A percentile compares a stretch with the other conserved stretches of the same genome.
These are phyloP conservation scores for Desmodus rotundus DNA, from an alignment of 2,113 vertebrate genomes.

Conservation along the genomic window DNA sequence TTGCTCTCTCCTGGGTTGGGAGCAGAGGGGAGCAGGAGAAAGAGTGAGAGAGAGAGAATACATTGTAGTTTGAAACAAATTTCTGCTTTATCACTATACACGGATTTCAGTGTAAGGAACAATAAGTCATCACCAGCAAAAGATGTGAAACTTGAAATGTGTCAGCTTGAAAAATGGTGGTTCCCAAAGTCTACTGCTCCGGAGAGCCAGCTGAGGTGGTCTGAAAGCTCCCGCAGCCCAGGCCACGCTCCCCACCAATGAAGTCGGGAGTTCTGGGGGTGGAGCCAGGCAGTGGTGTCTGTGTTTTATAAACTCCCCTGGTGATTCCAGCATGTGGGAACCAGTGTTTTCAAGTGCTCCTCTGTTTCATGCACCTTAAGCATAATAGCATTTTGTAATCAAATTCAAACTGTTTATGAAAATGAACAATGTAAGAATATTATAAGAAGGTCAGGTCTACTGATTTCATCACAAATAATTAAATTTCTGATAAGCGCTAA, in stretches of 20 bases:
- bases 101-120: not conserved
- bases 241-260: not conserved
- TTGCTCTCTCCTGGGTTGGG: not conserved
- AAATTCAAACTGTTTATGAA: not conserved
- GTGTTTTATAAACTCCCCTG: not conserved
- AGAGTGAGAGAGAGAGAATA: not conserved
- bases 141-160: constrained; percentile 17
- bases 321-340: not conserved
- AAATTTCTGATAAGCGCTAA: not conserved
- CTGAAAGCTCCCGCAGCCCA: too few species aligned
- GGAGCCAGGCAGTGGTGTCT: not conserved
- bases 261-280: not conserved
- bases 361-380: not conserved
- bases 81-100: not conserved
- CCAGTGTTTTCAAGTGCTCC: not conserved
- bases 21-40: not conserved
- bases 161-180: not conserved
- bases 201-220: not conserved
- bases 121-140: not conserved
- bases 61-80: not conserved
- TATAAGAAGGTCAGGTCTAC: not conserved
- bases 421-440: not conserved
- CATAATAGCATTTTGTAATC: not conserved
- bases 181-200: not conserved
- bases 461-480: constrained; percentile 11